These are phyloP conservation scores for Lepidurus apus DNA, from an alignment of 1,140 invertebrate species.

Conservation along the genomic window DNA sequence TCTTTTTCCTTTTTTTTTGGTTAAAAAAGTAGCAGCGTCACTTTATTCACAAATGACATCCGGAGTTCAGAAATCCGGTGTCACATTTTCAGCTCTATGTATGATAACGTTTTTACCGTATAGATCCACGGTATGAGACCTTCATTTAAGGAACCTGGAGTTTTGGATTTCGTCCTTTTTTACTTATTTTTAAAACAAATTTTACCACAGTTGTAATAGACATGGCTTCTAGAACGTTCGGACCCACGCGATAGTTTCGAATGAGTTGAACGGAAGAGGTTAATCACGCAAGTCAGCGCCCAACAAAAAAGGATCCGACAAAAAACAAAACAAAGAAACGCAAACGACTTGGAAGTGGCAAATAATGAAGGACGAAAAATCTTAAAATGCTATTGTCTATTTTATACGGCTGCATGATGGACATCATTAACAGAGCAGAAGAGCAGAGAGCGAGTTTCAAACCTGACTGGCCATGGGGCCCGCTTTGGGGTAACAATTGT, in stretches of 20 bases:
- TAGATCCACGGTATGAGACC: background rate
- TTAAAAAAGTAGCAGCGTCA: background rate
- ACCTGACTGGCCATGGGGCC: background rate
- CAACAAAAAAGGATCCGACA: background rate
- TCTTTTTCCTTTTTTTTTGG: background rate
- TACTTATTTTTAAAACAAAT: background rate
- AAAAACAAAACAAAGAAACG: background rate
- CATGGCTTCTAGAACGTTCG: background rate
- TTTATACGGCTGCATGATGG: background rate
- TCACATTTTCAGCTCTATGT: background rate
- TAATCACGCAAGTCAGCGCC: background rate
- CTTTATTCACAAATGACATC: background rate
- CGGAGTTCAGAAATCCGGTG: conserved; percentile 13
- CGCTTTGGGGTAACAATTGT: background rate
- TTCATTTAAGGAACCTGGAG: background rate
- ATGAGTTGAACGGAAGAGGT: background rate
- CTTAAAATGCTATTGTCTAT: background rate
- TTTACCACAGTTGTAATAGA: no score
- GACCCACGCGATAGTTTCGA: background rate
- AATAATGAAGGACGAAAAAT: background rate
- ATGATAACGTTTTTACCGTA: no score
- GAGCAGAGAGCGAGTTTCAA: background rate
- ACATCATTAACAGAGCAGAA: conserved; percentile 1
- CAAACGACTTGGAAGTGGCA: background rate
- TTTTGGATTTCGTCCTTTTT: conserved; percentile 5